Percentiles rank a stretch among this genome's conserved stretches.
Evolutionary conservation across 2,888 invertebrate genomes (phyloP).

Genomic region (Drosophila melanosoma): DNA sequence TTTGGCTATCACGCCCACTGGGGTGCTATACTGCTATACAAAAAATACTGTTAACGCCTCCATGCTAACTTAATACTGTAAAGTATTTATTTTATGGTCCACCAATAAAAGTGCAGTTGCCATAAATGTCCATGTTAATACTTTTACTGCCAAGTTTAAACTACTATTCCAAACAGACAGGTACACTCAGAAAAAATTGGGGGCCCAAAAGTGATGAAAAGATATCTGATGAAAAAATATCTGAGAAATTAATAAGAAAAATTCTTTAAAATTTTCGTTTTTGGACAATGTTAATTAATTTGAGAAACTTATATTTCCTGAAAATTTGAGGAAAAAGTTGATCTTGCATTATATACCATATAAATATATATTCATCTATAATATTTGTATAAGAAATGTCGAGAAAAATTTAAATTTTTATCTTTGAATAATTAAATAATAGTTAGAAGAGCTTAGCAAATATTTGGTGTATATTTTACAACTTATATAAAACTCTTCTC

Average conservation of each 20-base stretch:
- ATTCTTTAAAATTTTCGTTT: neutral
- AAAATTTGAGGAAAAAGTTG: neutral
- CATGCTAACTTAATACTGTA: neutral
- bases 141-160: neutral
- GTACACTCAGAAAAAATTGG: neutral
- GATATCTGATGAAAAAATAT: too few relatives aligned
- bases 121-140: conserved; percentile 4
- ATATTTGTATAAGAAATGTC: neutral
- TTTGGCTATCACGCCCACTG: neutral
- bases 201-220: neutral
- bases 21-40: neutral
- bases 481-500: neutral
- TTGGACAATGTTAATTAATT: neutral
- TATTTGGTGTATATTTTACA: too few relatives aligned
- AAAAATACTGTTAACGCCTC: neutral
- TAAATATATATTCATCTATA: too few relatives aligned
- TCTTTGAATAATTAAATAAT: neutral
- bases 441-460: neutral
- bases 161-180: neutral
- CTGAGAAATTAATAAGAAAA: neutral
- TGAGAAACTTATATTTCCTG: neutral
- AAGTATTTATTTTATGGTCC: neutral
- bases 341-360: too few relatives aligned
- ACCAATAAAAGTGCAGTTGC: conserved; percentile 1
- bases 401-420: neutral